These are phyloP conservation scores for Epistrophella euchroma DNA, from an alignment of 2,888 invertebrate species.

Conservation along the genomic window DNA sequence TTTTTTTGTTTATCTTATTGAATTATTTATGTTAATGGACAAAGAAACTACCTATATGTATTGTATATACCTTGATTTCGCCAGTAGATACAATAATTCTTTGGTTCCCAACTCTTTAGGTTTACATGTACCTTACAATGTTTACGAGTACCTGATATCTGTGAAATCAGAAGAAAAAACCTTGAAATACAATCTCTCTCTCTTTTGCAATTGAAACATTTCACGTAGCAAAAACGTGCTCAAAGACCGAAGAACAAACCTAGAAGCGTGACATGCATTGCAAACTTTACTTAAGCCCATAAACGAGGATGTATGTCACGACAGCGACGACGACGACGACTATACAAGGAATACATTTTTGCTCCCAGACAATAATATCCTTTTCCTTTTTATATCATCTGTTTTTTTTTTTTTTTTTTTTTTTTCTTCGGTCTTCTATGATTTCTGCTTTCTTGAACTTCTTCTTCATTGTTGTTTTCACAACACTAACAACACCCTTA, in stretches of 20 bases:
- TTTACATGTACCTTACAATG: background rate
- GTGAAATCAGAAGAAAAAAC: slow-evolving; percentile 4
- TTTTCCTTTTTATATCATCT: too few relatives aligned
- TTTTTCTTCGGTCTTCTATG: background rate
- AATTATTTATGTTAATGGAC: background rate
- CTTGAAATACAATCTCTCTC: slow-evolving; percentile 7
- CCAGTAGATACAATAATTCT: background rate
- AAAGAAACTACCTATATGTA: background rate
- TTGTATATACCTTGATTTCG: background rate
- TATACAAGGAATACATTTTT: background rate
- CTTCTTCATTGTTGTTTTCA: background rate
- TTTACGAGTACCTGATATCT: background rate
- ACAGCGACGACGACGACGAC: background rate
- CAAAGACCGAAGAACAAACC: slow-evolving; percentile 36
- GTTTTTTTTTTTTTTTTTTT: background rate
- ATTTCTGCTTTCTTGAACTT: slow-evolving; percentile 19
- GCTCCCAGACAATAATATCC: background rate
- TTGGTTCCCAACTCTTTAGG: slow-evolving; percentile 1
- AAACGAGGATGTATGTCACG: slow-evolving; percentile 36
- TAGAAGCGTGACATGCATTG: slow-evolving; percentile 38
- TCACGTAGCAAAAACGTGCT: slow-evolving; percentile 39
- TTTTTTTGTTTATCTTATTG: background rate
- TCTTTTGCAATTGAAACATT: slow-evolving; percentile 26
- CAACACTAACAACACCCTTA: slow-evolving; percentile 28
- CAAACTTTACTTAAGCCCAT: slow-evolving; percentile 28